Percentiles rank a stretch among this genome's conserved stretches.
Conservation (phyloP, 2,113 vertebrate species). For the Melanerpes formicivorus region DNA sequence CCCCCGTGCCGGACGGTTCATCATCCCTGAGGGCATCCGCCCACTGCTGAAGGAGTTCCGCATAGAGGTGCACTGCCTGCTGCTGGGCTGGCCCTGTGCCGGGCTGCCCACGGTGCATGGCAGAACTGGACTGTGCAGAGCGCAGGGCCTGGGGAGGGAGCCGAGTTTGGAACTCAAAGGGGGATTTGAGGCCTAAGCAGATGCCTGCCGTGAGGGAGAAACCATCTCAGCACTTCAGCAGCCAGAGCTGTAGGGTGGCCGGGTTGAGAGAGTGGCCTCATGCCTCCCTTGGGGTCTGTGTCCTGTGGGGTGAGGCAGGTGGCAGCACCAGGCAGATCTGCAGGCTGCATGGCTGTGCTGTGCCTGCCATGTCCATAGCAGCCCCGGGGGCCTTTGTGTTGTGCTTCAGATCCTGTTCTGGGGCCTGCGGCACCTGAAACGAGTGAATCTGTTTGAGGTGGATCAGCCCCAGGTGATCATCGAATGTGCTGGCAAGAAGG, state of each 20-base stretch:
- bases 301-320: neutral
- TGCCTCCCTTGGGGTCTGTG: neutral
- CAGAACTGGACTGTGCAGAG: neutral
- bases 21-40: slow-evolving; percentile 86
- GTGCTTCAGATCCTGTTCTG: slow-evolving; percentile 89
- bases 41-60: slow-evolving; percentile 88
- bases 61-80: slow-evolving; percentile 81
- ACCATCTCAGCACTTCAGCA: neutral
- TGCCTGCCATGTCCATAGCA: accelerated
- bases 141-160: neutral
- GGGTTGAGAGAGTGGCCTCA: neutral
- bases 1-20: slow-evolving; percentile 64
- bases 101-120: neutral
- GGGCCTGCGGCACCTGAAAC: slow-evolving; percentile 88
- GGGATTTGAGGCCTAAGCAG: neutral
- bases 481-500: slow-evolving; percentile 87
- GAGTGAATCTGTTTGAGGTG: slow-evolving; percentile 91
- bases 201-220: neutral
- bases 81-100: neutral
- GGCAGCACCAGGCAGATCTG: neutral
- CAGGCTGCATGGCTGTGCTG: accelerated
- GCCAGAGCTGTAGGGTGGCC: neutral
- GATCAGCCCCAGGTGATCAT: slow-evolving; percentile 88
- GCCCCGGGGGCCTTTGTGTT: neutral
- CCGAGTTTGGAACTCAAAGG: neutral